Evolutionary conservation across 2,797 vertebrate species (phyloP), one percentile per base, ranked within the genome.

Genomic region (Cossypha dichroa): DNA sequence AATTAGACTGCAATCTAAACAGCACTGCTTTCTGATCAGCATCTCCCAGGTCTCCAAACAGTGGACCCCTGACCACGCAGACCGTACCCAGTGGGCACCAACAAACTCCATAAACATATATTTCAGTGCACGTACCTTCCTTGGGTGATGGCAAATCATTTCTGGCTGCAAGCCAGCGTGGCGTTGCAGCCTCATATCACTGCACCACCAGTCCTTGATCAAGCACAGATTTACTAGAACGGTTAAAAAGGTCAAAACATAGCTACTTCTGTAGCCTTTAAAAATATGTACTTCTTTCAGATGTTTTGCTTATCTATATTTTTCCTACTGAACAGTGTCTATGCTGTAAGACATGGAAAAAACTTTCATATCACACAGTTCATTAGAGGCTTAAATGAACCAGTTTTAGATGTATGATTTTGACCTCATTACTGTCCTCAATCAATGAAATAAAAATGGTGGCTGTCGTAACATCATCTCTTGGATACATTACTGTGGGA

Each of bases 311-410:
- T 84, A 46, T 80, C 48, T 26, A 9, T 81, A 52, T 88, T 92
- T 90, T 90, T 88, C 66, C 55, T 46, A 43, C 51, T 60, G 52
- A 41, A 76, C 38, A 63, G 62, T 33, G 43, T 68, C 85, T 58
- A 28, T 80, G 80, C 28, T 34, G 60, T 46, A 87, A 92, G 58
- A 91, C 78, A 83, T 62, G 90, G 94, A 90, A 95, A 95, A 96
- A 93, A 31, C 77, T 94, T 95, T 88, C 85, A 62, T 84, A 96
- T 95, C 91, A 94, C 73, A 97, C 88, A 95, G 77, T 85, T 96
- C 96, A 96, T 97, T 97, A 96, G 79, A 93, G 51, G 89, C 68
- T 96, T 94, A 94, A 98, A 96, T 91, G 84, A 97, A 94, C 85
- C 94, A 85, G 55, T 90, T 96, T 96, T 91, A 96, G 87, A 97